Conservation (phyloP, 2,113 vertebrate genomes). For the Noctilio leporinus region DNA sequence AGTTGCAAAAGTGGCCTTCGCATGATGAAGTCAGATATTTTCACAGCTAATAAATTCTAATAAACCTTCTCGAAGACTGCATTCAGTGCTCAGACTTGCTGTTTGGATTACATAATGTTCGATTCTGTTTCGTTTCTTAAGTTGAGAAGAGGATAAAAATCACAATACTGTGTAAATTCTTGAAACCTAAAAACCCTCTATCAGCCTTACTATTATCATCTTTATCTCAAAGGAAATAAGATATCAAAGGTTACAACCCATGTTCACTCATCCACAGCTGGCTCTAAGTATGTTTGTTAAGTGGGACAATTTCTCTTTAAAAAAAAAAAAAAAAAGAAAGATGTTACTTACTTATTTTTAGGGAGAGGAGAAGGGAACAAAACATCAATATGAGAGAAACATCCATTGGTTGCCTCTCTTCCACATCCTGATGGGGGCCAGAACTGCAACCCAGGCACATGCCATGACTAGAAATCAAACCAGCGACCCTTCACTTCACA, state of each 20-base stretch:
- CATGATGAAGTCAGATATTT: background rate
- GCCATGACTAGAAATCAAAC: too few species aligned
- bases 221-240: constrained; percentile 33
- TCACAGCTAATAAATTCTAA: constrained; percentile 6
- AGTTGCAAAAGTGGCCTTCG: background rate
- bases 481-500: too few species aligned
- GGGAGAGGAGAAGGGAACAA: too few species aligned
- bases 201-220: background rate
- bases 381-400: too few species aligned
- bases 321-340: too few species aligned
- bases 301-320: background rate
- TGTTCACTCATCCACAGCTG: background rate
- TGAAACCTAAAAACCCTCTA: background rate
- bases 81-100: background rate
- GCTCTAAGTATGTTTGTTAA: background rate
- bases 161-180: constrained; percentile 11
- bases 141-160: constrained; percentile 20
- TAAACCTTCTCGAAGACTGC: background rate
- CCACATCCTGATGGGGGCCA: too few species aligned
- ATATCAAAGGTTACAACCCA: background rate
- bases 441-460: too few species aligned
- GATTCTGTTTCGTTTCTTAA: constrained; percentile 28
- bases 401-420: too few species aligned
- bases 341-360: too few species aligned
- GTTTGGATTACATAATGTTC: background rate